Evolutionary conservation across 2,797 vertebrate species (phyloP).

Genomic region (Apogon talboti): DNA sequence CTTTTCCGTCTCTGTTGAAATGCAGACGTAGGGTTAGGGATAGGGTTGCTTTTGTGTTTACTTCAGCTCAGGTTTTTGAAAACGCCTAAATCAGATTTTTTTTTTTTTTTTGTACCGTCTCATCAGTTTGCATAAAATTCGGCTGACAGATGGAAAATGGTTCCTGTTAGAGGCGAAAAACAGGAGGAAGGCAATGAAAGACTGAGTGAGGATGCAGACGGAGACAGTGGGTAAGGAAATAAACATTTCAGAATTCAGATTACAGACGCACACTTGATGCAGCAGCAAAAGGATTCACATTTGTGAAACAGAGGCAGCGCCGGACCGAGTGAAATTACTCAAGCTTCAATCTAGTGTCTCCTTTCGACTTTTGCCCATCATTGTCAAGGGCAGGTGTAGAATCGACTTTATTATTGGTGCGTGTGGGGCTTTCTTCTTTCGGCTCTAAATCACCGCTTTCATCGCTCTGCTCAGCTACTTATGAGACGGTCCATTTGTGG

Average conservation of each 20-base stretch:
- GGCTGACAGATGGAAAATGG: not conserved
- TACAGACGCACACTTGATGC: conserved; percentile 25
- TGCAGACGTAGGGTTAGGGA: too few relatives aligned
- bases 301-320: conserved; percentile 20
- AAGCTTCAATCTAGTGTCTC: conserved; percentile 41
- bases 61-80: not conserved
- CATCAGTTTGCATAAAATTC: conserved; percentile 1
- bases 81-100: too few relatives aligned
- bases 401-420: conserved; percentile 56
- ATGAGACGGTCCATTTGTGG: conserved; percentile 62
- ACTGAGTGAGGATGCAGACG: not conserved
- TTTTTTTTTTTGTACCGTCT: not conserved
- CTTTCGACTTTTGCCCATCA: conserved; percentile 59
- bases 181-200: not conserved
- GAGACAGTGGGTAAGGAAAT: conserved; percentile 15
- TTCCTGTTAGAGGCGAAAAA: not conserved
- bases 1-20: too few relatives aligned
- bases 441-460: conserved; percentile 69
- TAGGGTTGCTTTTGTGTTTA: not conserved
- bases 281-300: conserved; percentile 26
- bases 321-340: conserved; percentile 33
- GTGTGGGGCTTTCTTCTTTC: conserved; percentile 34
- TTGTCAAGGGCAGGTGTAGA: conserved; percentile 62
- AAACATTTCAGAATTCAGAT: conserved; percentile 50
- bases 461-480: conserved; percentile 46